A percentile compares a stretch with the other conserved stretches of the same genome.
These are phyloP conservation scores for Otolemur garnettii DNA, from an alignment of 2,113 vertebrate genomes.

Conservation along the genomic window DNA sequence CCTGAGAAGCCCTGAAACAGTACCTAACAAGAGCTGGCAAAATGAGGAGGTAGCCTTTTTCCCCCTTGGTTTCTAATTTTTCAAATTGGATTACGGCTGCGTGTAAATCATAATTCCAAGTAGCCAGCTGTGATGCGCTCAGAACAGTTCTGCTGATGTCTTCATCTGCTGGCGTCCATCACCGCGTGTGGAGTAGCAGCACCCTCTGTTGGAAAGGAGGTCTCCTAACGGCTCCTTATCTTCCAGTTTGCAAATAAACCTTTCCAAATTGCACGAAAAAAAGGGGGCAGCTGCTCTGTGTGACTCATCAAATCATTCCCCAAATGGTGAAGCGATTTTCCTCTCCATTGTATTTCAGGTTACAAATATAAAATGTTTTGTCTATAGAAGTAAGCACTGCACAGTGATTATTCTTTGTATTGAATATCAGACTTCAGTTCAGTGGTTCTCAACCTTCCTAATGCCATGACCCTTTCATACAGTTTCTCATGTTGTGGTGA, in stretches of 20 bases:
- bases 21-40: neutral
- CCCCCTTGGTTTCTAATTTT: neutral
- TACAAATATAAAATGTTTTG: neutral
- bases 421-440: neutral
- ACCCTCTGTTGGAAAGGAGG: conserved; percentile 58
- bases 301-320: neutral
- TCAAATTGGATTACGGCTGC: conserved; percentile 30
- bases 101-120: conserved; percentile 59
- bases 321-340: neutral
- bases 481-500: no score
- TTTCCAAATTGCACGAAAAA: neutral
- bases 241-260: neutral
- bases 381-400: neutral
- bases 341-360: neutral
- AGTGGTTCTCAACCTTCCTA: no score
- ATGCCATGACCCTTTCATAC: no score
- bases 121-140: neutral
- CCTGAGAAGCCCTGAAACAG: neutral
- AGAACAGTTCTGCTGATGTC: conserved; percentile 21
- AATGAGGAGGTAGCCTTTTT: neutral
- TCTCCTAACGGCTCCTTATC: neutral
- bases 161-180: neutral
- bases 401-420: neutral
- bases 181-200: neutral
- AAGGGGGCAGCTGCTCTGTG: neutral